Conservation (phyloP, 2,797 vertebrate species). For the Hemibagrus guttatus region DNA sequence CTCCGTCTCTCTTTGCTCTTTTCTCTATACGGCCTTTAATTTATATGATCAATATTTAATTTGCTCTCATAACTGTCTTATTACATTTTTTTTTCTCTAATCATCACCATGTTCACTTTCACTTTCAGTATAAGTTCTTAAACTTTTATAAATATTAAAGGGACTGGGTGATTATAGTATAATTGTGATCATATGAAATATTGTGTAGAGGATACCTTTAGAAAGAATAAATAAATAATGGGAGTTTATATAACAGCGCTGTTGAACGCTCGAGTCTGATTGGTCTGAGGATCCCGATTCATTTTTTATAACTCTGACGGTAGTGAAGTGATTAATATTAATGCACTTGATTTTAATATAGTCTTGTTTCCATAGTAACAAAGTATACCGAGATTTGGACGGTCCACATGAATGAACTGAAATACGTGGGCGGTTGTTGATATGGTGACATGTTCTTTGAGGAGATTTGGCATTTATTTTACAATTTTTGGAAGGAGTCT, state of each 20-base stretch:
- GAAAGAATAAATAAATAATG: neutral
- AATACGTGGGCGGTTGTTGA: neutral
- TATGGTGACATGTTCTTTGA: neutral
- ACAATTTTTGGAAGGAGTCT: neutral
- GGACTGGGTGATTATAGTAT: neutral
- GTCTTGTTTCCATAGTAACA: neutral
- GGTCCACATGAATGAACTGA: neutral
- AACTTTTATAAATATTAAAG: neutral
- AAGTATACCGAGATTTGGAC: neutral
- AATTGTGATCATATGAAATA: neutral
- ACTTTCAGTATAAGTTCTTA: neutral
- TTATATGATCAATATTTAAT: constrained; percentile 29
- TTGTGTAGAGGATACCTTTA: neutral
- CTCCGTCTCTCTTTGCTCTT: neutral
- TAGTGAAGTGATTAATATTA: neutral
- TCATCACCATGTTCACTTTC: neutral
- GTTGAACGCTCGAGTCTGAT: neutral
- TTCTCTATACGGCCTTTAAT: neutral
- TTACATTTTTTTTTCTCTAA: neutral
- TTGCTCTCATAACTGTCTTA: constrained; percentile 14
- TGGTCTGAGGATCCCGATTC: neutral
- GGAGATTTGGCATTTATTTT: neutral
- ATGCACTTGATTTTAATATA: neutral
- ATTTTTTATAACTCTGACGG: too few relatives aligned
- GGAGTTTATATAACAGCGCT: neutral